These are phyloP conservation scores for Blastobasis adustella DNA, from an alignment of 2,888 invertebrate genomes.

Conservation along the genomic window DNA sequence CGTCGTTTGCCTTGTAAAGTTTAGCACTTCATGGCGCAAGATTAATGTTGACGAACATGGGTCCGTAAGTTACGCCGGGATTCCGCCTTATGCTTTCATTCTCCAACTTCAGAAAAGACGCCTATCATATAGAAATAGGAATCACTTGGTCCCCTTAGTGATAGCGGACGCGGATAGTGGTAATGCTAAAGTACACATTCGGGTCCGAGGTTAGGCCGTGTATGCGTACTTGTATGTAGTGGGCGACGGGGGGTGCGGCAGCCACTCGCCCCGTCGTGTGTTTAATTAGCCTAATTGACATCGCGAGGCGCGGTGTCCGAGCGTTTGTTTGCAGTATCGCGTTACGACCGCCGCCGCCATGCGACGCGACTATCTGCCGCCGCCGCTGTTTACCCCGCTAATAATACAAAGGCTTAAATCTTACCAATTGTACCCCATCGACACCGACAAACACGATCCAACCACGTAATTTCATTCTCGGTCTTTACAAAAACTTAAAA, in stretches of 20 bases:
- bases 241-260: slow-evolving; percentile 12
- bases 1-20: slow-evolving; percentile 53
- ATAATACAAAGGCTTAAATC: not conserved
- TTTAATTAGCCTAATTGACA: slow-evolving; percentile 75
- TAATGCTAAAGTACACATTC: too few relatives aligned
- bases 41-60: slow-evolving; percentile 28
- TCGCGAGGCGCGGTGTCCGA: slow-evolving; percentile 70
- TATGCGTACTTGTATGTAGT: too few relatives aligned
- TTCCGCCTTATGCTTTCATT: too few relatives aligned
- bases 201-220: too few relatives aligned
- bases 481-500: too few relatives aligned
- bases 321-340: slow-evolving; percentile 70
- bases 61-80: slow-evolving; percentile 10
- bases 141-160: too few relatives aligned
- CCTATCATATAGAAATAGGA: too few relatives aligned
- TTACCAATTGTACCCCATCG: not conserved
- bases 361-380: slow-evolving; percentile 20
- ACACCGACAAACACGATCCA: too few relatives aligned
- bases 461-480: too few relatives aligned
- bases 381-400: not conserved
- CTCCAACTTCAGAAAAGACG: too few relatives aligned
- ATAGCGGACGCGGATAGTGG: too few relatives aligned
- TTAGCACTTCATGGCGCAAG: slow-evolving; percentile 34
- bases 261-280: slow-evolving; percentile 57
- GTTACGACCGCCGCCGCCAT: slow-evolving; percentile 41